phyloP scores from a whole-genome alignment of 92 coral and sea anemone genomes.

The Parazoanthus darwini region DNA sequence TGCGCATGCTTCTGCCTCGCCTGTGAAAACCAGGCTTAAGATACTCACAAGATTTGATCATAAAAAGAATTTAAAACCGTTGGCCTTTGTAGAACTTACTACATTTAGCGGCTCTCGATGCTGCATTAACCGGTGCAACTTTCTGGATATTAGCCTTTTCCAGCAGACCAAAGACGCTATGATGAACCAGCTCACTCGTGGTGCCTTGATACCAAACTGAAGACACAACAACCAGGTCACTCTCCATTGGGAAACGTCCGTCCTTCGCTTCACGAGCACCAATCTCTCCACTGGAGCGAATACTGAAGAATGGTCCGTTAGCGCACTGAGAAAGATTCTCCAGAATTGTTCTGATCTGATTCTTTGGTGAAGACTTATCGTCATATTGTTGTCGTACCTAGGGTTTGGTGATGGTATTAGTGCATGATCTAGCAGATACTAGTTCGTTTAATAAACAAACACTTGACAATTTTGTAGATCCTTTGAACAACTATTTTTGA shows the following conservation, averaged over 20 bases:
- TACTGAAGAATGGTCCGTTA: conserved; percentile 13
- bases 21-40: too few species aligned
- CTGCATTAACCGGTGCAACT: background rate
- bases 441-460: background rate
- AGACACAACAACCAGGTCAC: conserved; percentile 50
- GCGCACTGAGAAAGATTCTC: conserved; percentile 35
- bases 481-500: background rate
- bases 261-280: conserved; percentile 21
- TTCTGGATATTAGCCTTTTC: conserved; percentile 25
- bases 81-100: background rate
- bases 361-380: background rate
- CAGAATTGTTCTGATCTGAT: background rate
- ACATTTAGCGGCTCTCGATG: background rate
- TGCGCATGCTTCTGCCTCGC: too few species aligned
- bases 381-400: conserved; percentile 30
- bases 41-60: background rate
- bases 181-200: conserved; percentile 5
- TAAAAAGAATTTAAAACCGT: background rate
- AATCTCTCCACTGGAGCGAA: conserved; percentile 46
- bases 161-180: conserved; percentile 21
- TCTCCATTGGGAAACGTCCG: conserved; percentile 46
- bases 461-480: background rate
- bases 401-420: background rate
- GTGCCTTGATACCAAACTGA: conserved; percentile 22
- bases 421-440: background rate